Conservation (phyloP, 2,113 vertebrate genomes). For the Rallus limicola region DNA sequence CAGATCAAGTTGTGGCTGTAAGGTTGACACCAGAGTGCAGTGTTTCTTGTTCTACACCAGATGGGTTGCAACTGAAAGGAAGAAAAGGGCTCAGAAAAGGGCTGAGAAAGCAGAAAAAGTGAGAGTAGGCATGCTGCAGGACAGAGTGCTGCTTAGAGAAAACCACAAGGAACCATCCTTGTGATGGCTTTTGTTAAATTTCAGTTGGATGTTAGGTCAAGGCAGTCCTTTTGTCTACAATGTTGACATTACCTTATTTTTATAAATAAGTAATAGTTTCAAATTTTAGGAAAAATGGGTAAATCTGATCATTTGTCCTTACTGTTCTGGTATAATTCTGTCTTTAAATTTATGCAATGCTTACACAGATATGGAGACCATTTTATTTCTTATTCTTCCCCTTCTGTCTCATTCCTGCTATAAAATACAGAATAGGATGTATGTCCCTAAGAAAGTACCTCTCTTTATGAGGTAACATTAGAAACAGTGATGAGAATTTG, state of each 20-base stretch:
- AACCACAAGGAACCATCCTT: background rate
- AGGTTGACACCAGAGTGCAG: rapidly evolving
- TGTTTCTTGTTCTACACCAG: background rate
- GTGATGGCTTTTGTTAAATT: background rate
- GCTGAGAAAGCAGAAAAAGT: background rate
- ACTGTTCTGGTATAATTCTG: background rate
- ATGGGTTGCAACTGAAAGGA: background rate
- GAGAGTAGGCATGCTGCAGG: background rate
- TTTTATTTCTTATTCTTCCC: background rate
- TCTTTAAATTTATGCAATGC: background rate
- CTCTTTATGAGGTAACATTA: background rate
- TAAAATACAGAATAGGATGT: background rate
- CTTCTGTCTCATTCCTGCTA: background rate
- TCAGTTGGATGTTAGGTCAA: background rate
- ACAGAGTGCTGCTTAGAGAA: background rate
- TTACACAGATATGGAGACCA: background rate
- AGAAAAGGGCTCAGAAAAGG: background rate
- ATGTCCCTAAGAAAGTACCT: background rate
- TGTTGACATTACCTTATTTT: background rate
- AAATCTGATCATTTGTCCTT: background rate
- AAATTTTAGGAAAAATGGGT: background rate
- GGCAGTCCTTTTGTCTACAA: background rate
- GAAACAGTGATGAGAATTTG: background rate
- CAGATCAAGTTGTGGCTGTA: background rate
- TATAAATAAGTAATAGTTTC: background rate